A percentile compares a stretch with the other conserved stretches of the same genome.
Conservation (phyloP, 2,888 invertebrate species). For the Cordilura impudica region DNA sequence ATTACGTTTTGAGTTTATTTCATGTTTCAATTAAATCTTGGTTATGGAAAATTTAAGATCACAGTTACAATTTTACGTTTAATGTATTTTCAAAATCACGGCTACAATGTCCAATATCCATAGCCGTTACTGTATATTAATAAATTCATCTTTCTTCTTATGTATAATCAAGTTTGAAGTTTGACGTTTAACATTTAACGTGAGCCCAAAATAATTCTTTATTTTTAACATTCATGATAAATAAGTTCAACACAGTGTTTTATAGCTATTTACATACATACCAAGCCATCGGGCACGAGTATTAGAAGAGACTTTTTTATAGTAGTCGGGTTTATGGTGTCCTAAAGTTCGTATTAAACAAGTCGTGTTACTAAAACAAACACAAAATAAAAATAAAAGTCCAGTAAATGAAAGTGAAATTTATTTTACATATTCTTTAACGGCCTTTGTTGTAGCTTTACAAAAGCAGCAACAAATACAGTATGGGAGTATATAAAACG, state of each 20-base stretch:
- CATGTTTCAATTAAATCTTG: too few relatives aligned
- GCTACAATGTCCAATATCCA: too few relatives aligned
- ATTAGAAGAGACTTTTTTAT: neutral
- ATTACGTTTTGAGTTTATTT: too few relatives aligned
- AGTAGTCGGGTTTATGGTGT: neutral
- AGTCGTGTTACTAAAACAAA: constrained; percentile 21
- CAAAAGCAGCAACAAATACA: neutral
- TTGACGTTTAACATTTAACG: neutral
- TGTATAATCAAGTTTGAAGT: too few relatives aligned
- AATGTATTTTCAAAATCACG: too few relatives aligned
- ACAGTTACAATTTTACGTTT: too few relatives aligned
- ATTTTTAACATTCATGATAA: neutral
- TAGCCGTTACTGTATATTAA: too few relatives aligned
- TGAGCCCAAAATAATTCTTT: neutral
- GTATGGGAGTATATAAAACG: neutral
- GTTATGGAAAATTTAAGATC: too few relatives aligned
- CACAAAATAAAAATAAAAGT: constrained; percentile 2
- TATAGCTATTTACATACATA: neutral
- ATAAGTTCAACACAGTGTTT: neutral
- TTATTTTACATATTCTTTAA: constrained; percentile 31
- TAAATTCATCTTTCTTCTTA: too few relatives aligned
- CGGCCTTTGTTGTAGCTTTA: constrained; percentile 31
- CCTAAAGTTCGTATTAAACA: constrained; percentile 23
- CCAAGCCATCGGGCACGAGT: neutral
- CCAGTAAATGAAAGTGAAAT: constrained; percentile 53